Conservation (phyloP, 1,140 invertebrate genomes). For the Polypedilum vanderplanki region DNA sequence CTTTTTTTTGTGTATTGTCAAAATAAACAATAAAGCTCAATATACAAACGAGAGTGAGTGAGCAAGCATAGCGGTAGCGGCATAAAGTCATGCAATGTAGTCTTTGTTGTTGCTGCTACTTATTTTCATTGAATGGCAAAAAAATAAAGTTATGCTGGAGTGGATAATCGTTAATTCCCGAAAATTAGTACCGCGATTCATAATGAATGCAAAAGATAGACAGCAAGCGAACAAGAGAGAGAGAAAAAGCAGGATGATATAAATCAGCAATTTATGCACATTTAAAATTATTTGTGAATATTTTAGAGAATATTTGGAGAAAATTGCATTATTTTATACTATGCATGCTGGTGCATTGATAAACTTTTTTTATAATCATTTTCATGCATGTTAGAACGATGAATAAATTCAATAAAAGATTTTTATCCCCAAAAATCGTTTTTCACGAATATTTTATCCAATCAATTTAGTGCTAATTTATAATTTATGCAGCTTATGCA, state of each 20-base stretch:
- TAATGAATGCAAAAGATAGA: background rate
- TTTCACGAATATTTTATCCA: constrained; percentile 19
- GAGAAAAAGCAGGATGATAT: background rate
- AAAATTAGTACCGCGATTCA: constrained; percentile 10
- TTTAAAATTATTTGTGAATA: background rate
- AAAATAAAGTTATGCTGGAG: background rate
- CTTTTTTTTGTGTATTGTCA: too few species aligned
- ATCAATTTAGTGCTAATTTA: constrained; percentile 19
- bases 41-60: too few species aligned
- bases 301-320: background rate
- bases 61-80: too few species aligned
- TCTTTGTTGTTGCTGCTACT: too few species aligned
- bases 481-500: constrained; percentile 18
- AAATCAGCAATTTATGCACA: background rate
- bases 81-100: too few species aligned
- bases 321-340: background rate
- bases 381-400: background rate
- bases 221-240: background rate
- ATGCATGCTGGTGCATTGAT: constrained; percentile 11
- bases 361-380: background rate
- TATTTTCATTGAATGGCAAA: too few species aligned
- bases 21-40: too few species aligned
- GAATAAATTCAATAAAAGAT: constrained; percentile 20
- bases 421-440: background rate
- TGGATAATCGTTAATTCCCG: constrained; percentile 12